phyloP scores from a whole-genome alignment of 2,113 vertebrate species.

The Pachyramphus minor region DNA sequence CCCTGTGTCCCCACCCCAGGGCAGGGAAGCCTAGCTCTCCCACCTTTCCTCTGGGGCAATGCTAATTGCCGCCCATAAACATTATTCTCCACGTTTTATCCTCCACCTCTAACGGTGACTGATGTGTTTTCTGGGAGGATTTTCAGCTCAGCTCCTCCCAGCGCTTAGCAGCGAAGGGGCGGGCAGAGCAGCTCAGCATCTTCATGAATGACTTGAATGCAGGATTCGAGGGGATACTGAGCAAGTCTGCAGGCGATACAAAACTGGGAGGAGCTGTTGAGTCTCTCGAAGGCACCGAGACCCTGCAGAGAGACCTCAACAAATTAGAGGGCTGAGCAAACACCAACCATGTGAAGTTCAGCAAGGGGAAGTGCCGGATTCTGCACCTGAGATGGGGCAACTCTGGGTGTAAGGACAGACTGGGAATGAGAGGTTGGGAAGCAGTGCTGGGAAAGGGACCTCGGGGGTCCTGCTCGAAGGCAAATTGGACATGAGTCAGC shows the following conservation, averaged over 20 bases:
- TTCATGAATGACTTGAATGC: background rate
- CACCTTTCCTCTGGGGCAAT: background rate
- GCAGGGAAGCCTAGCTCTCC: fast-evolving
- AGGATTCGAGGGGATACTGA: background rate
- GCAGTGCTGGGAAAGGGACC: background rate
- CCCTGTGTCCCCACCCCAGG: fast-evolving
- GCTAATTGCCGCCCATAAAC: background rate
- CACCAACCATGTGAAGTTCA: background rate
- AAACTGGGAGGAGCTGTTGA: background rate
- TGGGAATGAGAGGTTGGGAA: background rate
- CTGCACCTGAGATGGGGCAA: background rate
- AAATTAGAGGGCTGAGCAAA: background rate
- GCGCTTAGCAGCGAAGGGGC: background rate
- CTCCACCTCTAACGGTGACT: background rate
- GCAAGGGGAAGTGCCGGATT: background rate
- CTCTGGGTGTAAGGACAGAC: background rate
- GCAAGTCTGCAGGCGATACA: background rate
- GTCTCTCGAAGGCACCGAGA: background rate
- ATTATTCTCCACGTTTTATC: background rate
- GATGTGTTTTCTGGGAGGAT: background rate
- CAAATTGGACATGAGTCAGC: background rate
- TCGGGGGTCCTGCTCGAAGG: background rate
- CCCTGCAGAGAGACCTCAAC: background rate
- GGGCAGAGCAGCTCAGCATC: background rate
- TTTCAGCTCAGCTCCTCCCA: background rate